Evolutionary conservation across 2,888 invertebrate species (phyloP).

Genomic region (Nycteola revayana): DNA sequence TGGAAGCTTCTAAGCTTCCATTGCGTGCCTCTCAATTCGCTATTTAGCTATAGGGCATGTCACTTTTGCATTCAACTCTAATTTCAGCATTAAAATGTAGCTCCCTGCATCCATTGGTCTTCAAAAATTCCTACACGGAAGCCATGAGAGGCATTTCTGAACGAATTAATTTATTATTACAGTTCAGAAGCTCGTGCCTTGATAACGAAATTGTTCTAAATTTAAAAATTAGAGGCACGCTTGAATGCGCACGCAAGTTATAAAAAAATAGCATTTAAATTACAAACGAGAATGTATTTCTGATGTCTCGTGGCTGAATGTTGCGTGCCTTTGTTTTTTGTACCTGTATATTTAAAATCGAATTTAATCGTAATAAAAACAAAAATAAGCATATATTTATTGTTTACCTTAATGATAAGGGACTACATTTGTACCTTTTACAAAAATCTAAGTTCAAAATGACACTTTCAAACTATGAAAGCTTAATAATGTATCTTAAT

Average conservation of each 20-base stretch:
- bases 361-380: too few species aligned
- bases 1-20: too few species aligned
- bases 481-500: too few species aligned
- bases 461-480: too few species aligned
- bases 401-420: too few species aligned
- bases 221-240: slow-evolving; percentile 52
- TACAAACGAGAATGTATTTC: slow-evolving; percentile 9
- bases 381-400: too few species aligned
- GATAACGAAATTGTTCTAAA: slow-evolving; percentile 43
- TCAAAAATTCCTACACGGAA: slow-evolving; percentile 62
- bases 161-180: slow-evolving; percentile 39
- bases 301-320: slow-evolving; percentile 14
- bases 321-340: too few species aligned
- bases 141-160: slow-evolving; percentile 38
- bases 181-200: slow-evolving; percentile 59
- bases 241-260: slow-evolving; percentile 45
- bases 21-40: too few species aligned
- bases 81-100: slow-evolving; percentile 28
- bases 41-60: too few species aligned
- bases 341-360: too few species aligned
- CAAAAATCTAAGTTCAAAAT: too few species aligned
- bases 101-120: slow-evolving; percentile 25
- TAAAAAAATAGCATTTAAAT: slow-evolving; percentile 19
- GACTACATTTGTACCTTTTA: too few species aligned
- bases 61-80: slow-evolving; percentile 12